phyloP scores from a whole-genome alignment of 1,140 invertebrate genomes.

The Potamilus streckersoni region DNA sequence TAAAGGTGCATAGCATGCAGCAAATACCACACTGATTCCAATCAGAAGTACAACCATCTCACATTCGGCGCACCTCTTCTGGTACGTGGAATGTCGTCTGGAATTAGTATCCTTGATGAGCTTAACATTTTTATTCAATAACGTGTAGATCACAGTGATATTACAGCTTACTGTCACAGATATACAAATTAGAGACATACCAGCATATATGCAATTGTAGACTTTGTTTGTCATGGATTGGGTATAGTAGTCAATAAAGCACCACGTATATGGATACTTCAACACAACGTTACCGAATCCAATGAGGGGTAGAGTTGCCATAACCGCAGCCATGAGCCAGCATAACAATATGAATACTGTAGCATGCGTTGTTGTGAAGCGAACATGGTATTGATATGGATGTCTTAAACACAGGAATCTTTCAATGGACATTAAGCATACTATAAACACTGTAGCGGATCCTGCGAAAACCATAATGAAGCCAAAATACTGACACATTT shows the following conservation, averaged over 20 bases:
- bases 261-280: conserved; percentile 68
- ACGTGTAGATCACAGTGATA: conserved; percentile 58
- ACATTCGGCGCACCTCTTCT: conserved; percentile 64
- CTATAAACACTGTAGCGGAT: conserved; percentile 64
- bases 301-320: conserved; percentile 65
- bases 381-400: conserved; percentile 65
- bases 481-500: conserved; percentile 63
- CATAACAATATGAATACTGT: conserved; percentile 55
- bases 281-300: conserved; percentile 59
- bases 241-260: conserved; percentile 66
- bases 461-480: conserved; percentile 67
- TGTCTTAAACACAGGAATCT: conserved; percentile 65
- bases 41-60: conserved; percentile 68
- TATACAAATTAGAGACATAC: conserved; percentile 54
- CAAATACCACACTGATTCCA: conserved; percentile 67
- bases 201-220: conserved; percentile 59
- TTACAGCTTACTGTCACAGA: conserved; percentile 60
- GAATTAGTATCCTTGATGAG: conserved; percentile 36
- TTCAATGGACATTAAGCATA: conserved; percentile 68
- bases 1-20: conserved; percentile 66
- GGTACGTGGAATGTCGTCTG: conserved; percentile 44
- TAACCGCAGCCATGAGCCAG: conserved; percentile 57
- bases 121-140: conserved; percentile 52
- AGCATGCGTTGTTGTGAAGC: conserved; percentile 55
- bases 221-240: conserved; percentile 36